These are phyloP conservation scores for Psittacula echo DNA, from an alignment of 2,797 vertebrate genomes.

Conservation along the genomic window DNA sequence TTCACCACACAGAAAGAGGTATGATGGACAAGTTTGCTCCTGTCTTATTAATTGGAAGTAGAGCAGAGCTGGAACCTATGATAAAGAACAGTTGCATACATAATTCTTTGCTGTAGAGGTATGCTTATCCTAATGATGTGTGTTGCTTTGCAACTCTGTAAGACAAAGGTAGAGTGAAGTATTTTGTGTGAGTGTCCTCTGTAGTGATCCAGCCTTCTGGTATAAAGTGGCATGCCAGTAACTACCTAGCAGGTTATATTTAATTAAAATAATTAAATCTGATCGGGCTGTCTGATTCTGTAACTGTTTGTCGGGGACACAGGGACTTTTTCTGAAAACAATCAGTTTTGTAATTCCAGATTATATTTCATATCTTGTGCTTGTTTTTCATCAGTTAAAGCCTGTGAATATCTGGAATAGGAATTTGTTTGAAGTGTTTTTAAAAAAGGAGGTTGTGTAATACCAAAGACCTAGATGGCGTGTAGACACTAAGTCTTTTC, in stretches of 20 bases:
- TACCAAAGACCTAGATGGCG: not conserved
- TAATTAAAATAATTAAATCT: not conserved
- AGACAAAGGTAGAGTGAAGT: not conserved
- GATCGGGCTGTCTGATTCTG: not conserved
- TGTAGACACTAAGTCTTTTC: not conserved
- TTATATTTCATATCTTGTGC: not conserved
- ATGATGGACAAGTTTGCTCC: not conserved
- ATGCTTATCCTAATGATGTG: not conserved
- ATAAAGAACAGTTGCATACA: not conserved
- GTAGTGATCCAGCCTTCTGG: not conserved
- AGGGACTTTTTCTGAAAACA: not conserved
- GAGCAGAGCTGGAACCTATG: not conserved
- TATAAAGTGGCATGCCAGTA: not conserved
- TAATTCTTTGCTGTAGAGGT: not conserved
- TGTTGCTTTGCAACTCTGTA: not conserved
- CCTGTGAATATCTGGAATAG: not conserved
- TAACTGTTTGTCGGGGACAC: not conserved
- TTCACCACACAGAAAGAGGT: not conserved
- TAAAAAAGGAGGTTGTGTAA: constrained; percentile 28
- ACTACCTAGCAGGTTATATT: not conserved
- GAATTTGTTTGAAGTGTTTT: constrained; percentile 62
- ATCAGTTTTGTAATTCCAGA: not conserved
- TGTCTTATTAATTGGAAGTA: not conserved
- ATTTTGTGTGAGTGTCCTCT: not conserved
- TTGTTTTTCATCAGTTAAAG: constrained; percentile 50